These are phyloP conservation scores for Eilema griseolum DNA, from an alignment of 2,888 invertebrate species.

Conservation along the genomic window DNA sequence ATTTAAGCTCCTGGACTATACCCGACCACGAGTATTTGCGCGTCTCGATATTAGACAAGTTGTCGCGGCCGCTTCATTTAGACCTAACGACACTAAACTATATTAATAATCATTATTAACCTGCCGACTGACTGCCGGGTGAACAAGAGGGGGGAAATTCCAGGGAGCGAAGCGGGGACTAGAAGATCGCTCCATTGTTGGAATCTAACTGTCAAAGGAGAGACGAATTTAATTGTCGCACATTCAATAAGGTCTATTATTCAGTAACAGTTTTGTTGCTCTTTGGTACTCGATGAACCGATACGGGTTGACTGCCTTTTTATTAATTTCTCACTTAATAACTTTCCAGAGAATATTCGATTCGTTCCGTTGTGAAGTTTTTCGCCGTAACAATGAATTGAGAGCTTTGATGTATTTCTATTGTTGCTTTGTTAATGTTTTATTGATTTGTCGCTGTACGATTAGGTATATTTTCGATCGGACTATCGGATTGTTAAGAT, in stretches of 20 bases:
- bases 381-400: slow-evolving; percentile 42
- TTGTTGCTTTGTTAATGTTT: slow-evolving; percentile 45
- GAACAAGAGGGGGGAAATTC: slow-evolving; percentile 27
- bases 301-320: slow-evolving; percentile 62
- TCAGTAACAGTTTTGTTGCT: slow-evolving; percentile 60
- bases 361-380: slow-evolving; percentile 49
- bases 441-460: slow-evolving; percentile 44
- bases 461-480: slow-evolving; percentile 3
- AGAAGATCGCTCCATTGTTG: slow-evolving; percentile 47
- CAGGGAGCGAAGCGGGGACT: slow-evolving; percentile 28
- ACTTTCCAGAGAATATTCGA: slow-evolving; percentile 44
- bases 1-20: slow-evolving; percentile 51
- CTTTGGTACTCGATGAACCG: slow-evolving; percentile 68
- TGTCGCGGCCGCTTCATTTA: slow-evolving; percentile 72
- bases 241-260: slow-evolving; percentile 68
- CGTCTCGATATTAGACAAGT: slow-evolving; percentile 80
- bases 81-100: slow-evolving; percentile 79
- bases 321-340: slow-evolving; percentile 76
- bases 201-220: slow-evolving; percentile 70
- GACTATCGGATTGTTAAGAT: not conserved
- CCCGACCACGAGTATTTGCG: slow-evolving; percentile 73
- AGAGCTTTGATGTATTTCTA: slow-evolving; percentile 44
- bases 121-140: slow-evolving; percentile 56
- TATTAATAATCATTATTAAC: slow-evolving; percentile 84
- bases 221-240: slow-evolving; percentile 74